These are phyloP conservation scores for Tragelaphus scriptus DNA, from an alignment of 2,113 vertebrate genomes.

Conservation along the genomic window DNA sequence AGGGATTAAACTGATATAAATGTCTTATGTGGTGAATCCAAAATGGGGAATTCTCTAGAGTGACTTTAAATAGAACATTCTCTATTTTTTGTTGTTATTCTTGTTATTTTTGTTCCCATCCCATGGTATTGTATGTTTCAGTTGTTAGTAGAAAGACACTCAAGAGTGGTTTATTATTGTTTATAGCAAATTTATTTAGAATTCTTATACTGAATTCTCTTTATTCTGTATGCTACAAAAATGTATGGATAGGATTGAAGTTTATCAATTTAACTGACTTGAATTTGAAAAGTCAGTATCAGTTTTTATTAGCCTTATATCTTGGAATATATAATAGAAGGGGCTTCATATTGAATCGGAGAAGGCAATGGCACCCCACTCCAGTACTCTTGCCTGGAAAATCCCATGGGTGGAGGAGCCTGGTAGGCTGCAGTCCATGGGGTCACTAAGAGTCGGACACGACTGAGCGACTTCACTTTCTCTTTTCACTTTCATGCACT, in stretches of 20 bases:
- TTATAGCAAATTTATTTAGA: background rate
- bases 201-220: background rate
- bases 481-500: too few species aligned
- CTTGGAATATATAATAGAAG: background rate
- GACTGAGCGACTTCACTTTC: too few species aligned
- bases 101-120: background rate
- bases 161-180: background rate
- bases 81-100: background rate
- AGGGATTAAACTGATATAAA: background rate
- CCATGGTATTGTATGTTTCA: background rate
- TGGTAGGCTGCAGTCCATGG: too few species aligned
- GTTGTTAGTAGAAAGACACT: background rate
- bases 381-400: too few species aligned
- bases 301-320: background rate
- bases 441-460: too few species aligned
- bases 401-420: too few species aligned
- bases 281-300: background rate
- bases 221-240: background rate
- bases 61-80: background rate
- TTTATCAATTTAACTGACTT: background rate
- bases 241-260: background rate
- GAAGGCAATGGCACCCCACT: too few species aligned
- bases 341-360: background rate
- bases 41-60: background rate
- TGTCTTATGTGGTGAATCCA: conserved; percentile 5